Evolutionary conservation across 2,888 invertebrate genomes (phyloP).

Genomic region (Cephus rjabovi): DNA sequence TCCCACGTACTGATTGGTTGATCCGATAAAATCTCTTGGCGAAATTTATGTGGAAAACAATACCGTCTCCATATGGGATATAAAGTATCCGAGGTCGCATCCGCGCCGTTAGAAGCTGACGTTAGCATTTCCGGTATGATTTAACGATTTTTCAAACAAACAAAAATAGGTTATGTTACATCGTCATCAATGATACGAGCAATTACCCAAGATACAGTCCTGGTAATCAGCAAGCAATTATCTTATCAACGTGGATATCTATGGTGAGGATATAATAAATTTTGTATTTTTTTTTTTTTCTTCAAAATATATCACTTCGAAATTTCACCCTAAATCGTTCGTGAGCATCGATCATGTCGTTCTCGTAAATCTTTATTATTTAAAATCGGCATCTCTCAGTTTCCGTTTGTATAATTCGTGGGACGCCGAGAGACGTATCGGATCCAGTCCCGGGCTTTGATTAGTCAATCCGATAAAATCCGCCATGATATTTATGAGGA

Average conservation of each 20-base stretch:
- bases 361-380: constrained; percentile 7
- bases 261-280: neutral
- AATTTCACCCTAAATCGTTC: neutral
- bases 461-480: constrained; percentile 25
- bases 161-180: neutral
- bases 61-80: constrained; percentile 15
- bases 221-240: neutral
- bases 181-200: neutral
- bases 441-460: constrained; percentile 22
- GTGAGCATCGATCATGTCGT: neutral
- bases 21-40: constrained; percentile 24
- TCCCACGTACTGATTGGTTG: constrained; percentile 21
- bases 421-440: constrained; percentile 12
- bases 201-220: neutral
- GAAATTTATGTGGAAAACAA: constrained; percentile 24
- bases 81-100: neutral
- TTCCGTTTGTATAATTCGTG: constrained; percentile 4
- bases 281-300: neutral
- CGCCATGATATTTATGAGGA: constrained; percentile 19
- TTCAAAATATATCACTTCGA: neutral
- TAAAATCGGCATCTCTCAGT: constrained; percentile 4
- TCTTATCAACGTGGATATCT: neutral
- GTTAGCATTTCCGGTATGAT: neutral
- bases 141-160: neutral
- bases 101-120: neutral